Conservation (phyloP, 2,797 vertebrate genomes). For the Cottoperca gobio region DNA sequence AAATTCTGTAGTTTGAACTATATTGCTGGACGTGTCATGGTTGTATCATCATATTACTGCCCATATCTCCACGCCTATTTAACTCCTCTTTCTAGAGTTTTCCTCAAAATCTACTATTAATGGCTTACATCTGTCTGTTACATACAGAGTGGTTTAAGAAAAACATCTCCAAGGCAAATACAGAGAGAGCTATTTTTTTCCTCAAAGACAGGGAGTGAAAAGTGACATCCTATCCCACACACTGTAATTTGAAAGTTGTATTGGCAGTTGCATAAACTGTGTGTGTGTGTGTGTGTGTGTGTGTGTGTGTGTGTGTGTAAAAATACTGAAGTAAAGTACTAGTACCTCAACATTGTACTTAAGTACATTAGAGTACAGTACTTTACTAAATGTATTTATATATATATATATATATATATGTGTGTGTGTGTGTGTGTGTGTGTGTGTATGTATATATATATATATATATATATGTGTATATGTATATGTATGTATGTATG, state of each 20-base stretch:
- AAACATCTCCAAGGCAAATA: constrained; percentile 51
- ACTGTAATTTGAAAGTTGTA: constrained; percentile 65
- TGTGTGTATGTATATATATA: too few species aligned
- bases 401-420: too few species aligned
- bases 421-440: too few species aligned
- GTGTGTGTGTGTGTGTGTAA: constrained; percentile 1
- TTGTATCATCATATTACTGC: constrained; percentile 17
- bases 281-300: constrained; percentile 32
- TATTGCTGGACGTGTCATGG: neutral
- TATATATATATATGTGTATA: too few species aligned
- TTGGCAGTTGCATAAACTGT: constrained; percentile 50
- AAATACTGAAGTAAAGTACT: neutral
- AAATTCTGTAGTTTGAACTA: constrained; percentile 28
- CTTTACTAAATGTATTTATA: neutral
- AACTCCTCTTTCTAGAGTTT: constrained; percentile 17
- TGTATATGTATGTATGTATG: too few species aligned
- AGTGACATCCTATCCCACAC: constrained; percentile 62
- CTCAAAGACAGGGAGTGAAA: constrained; percentile 61
- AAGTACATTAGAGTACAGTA: neutral
- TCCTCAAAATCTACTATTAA: constrained; percentile 40
- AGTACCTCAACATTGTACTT: too few species aligned
- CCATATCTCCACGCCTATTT: constrained; percentile 23
- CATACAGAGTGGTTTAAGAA: constrained; percentile 39
- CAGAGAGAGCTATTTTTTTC: constrained; percentile 48
- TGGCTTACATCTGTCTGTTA: constrained; percentile 46